Conservation (phyloP, 2,797 vertebrate genomes). For the Chaetophractus vellerosus region DNA sequence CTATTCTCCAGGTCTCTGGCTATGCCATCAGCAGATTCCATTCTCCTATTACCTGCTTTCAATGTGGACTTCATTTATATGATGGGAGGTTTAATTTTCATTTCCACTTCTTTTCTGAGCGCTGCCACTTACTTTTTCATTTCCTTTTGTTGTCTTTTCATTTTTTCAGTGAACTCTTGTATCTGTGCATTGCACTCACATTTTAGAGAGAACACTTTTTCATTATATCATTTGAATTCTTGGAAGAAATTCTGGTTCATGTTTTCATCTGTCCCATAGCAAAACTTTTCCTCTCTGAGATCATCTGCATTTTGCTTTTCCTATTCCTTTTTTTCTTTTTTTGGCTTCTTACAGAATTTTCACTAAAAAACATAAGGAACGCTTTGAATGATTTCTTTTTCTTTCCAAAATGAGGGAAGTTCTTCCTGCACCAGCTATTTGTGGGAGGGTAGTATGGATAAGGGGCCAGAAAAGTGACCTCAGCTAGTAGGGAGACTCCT, state of each 20-base stretch:
- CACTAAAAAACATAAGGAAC: background rate
- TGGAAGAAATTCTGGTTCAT: slow-evolving; percentile 38
- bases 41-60: background rate
- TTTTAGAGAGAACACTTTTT: slow-evolving; percentile 33
- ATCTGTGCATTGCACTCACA: background rate
- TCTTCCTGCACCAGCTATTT: background rate
- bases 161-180: slow-evolving; percentile 5
- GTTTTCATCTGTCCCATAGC: background rate
- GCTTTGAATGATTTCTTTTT: background rate
- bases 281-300: background rate
- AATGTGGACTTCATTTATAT: background rate
- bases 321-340: background rate
- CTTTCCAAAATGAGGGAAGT: background rate
- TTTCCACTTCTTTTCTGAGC: slow-evolving; percentile 47
- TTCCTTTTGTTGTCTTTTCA: slow-evolving; percentile 52
- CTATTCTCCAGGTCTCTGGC: background rate
- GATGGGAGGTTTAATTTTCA: slow-evolving; percentile 50
- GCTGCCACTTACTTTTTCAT: slow-evolving; percentile 51
- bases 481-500: background rate
- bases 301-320: background rate
- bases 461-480: background rate
- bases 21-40: background rate
- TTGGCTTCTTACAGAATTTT: slow-evolving; percentile 1
- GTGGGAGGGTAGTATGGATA: background rate
- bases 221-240: background rate